These are phyloP conservation scores for Drosophila formosana DNA, from an alignment of 2,888 invertebrate species.

Conservation along the genomic window DNA sequence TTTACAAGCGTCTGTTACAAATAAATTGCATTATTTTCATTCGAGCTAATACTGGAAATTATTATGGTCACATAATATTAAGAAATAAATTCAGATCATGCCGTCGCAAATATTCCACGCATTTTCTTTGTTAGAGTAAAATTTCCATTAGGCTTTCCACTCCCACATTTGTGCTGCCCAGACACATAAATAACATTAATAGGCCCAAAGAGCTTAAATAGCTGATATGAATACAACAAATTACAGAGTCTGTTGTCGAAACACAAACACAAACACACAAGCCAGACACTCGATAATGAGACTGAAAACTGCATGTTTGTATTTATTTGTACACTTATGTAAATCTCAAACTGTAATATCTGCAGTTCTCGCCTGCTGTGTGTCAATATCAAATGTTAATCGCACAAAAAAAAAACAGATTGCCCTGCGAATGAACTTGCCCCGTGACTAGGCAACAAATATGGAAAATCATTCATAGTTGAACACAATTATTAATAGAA, in stretches of 20 bases:
- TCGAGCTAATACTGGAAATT: not conserved
- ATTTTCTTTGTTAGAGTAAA: not conserved
- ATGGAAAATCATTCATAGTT: not conserved
- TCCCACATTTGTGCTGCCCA: conserved; percentile 5
- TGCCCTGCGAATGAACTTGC: conserved; percentile 10
- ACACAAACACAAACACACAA: conserved; percentile 30
- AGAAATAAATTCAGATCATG: not conserved
- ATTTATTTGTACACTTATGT: conserved; percentile 28
- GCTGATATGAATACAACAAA: not conserved
- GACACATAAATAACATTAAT: conserved; percentile 45
- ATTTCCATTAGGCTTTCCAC: not conserved
- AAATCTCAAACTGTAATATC: conserved; percentile 14
- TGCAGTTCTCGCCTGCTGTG: conserved; percentile 35
- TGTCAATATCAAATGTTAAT: conserved; percentile 30
- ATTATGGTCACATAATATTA: not conserved
- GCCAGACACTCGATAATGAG: conserved; percentile 15
- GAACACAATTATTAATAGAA: not conserved
- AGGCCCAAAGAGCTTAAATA: not conserved
- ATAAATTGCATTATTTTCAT: not conserved
- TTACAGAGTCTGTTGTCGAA: conserved; percentile 7
- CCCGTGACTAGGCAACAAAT: conserved; percentile 25
- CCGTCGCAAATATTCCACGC: not conserved
- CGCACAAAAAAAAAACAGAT: conserved; percentile 1
- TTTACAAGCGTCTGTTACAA: not conserved
- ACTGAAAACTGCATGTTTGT: conserved; percentile 4